Conservation (phyloP, 2,113 vertebrate species). For the Cairina moschata region DNA sequence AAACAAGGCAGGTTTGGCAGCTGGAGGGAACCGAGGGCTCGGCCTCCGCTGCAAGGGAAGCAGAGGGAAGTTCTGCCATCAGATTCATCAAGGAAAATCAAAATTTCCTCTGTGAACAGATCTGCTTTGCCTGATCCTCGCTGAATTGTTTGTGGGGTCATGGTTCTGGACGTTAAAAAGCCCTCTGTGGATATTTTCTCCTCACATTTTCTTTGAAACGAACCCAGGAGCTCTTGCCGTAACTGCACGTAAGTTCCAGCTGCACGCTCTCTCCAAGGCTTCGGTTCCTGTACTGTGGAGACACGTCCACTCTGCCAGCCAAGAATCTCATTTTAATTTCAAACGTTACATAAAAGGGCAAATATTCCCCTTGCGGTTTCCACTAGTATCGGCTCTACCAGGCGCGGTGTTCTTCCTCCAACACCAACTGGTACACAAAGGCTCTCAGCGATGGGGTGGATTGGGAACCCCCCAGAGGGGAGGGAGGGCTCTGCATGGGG, state of each 20-base stretch:
- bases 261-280: conserved; percentile 1
- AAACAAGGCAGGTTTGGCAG: neutral
- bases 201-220: neutral
- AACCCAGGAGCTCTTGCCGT: neutral
- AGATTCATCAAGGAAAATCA: neutral
- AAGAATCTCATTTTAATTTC: neutral
- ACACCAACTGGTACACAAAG: neutral
- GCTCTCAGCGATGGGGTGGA: neutral
- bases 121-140: neutral
- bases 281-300: neutral
- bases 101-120: neutral
- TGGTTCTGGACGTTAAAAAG: neutral
- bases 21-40: neutral
- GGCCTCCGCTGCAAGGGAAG: neutral
- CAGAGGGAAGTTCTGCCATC: neutral
- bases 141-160: neutral
- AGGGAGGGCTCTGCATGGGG: neutral
- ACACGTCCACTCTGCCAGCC: neutral
- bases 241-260: neutral
- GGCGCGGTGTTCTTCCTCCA: neutral
- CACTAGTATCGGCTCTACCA: neutral
- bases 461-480: neutral
- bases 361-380: neutral
- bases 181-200: neutral
- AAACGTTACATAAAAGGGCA: conserved; percentile 15